Percentiles rank a stretch among this genome's conserved stretches.
phyloP scores from a whole-genome alignment of 2,113 vertebrate genomes.

The Crotalus horridus region DNA sequence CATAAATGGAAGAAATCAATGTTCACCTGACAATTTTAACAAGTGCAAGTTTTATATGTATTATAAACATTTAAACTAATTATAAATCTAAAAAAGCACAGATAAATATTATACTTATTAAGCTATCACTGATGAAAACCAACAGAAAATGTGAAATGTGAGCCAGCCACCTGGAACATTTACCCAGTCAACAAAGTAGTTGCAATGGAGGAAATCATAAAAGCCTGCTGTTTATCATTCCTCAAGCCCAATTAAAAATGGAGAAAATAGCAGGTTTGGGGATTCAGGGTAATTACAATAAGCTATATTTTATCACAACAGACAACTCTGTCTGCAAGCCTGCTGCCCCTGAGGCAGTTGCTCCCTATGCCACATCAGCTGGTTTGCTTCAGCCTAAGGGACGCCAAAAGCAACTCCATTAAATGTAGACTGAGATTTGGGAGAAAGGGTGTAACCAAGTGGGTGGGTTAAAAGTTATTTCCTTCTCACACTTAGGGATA shows the following conservation, averaged over 20 bases:
- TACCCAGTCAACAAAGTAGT: background rate
- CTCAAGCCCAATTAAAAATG: accelerated
- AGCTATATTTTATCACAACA: background rate
- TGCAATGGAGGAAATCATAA: background rate
- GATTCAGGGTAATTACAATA: background rate
- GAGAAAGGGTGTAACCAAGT: background rate
- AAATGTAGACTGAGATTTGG: background rate
- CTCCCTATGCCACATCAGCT: background rate
- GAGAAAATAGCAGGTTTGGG: background rate
- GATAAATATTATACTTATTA: background rate
- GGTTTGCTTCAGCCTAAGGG: background rate
- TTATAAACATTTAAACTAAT: background rate
- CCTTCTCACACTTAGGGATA: background rate
- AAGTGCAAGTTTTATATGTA: background rate
- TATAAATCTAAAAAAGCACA: background rate
- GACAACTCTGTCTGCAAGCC: accelerated
- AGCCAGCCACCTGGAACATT: background rate
- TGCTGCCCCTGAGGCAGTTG: background rate
- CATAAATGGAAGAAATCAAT: background rate
- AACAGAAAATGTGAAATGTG: background rate
- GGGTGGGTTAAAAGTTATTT: background rate
- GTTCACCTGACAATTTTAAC: background rate
- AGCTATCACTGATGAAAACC: background rate
- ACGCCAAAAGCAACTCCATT: background rate
- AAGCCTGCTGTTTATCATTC: background rate